Evolutionary conservation across 2,113 vertebrate genomes (phyloP), one percentile per base, ranked within the genome.

Genomic region (Octodon degus): DNA sequence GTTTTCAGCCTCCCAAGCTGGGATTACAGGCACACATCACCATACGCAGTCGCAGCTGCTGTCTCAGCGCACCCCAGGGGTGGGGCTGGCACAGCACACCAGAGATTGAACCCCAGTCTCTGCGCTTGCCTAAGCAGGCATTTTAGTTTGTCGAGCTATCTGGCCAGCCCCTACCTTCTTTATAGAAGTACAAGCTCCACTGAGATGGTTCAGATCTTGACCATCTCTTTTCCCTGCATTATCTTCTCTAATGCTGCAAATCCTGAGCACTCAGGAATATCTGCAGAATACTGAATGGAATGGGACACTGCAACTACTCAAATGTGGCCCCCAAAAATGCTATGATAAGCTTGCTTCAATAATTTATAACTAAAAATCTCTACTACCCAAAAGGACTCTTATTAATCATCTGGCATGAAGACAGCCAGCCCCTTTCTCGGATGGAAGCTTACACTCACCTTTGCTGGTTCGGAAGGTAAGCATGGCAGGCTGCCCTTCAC

Each of bases 381-480:
- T 81, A 53, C 20, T 55, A 37, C n/a, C 34, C n/a, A 47, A 63
- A 60, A 82, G 83, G 11, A 50, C 37, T 60, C 25, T 58, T 30
- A 50, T 16, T 68, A 70, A 24, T 32, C 74, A 74, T 34, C 4
- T 11, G 25, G 67, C 67, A 84, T 32, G 16, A 13, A 47, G 30
- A n/a, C 14, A 79, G 53, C 34, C 55, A 40, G 80, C n/a, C 62
- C 50, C 1, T n/a, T 65, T 68, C 70, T 89, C 83, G 17, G 2
- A 19, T 2, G 20, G 68, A 25, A 53, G 37, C 10, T 2, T 3
- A 11, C 1, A 37, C 99, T 98, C 77, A 99, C 99, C 99, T 98
- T 99, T 99, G 98, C 99, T 99, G 2, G 99, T 99, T 86, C 99
- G 99, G 95, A 99, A 99, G 0, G 99, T 99, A 68, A 99, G 99